Evolutionary conservation across 2,888 invertebrate genomes (phyloP).

Genomic region (Tachina lurida): DNA sequence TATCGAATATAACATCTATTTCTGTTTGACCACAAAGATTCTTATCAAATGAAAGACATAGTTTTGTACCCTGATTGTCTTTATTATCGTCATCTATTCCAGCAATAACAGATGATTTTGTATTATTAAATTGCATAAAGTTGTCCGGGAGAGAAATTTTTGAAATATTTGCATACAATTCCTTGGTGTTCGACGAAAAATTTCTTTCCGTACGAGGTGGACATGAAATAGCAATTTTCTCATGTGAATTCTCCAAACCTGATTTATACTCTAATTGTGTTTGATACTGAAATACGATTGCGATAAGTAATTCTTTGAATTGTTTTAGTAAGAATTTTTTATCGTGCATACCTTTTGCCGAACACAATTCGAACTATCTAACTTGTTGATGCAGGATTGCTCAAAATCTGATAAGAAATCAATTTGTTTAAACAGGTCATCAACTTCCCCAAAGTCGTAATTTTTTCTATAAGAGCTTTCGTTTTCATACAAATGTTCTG

Average conservation of each 20-base stretch:
- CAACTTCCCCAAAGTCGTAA: conserved; percentile 15
- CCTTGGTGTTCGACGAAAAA: background rate
- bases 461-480: background rate
- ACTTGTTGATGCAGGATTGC: background rate
- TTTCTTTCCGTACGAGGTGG: conserved; percentile 31
- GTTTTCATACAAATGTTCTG: background rate
- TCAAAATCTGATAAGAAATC: conserved; percentile 39
- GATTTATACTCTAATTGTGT: conserved; percentile 52
- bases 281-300: conserved; percentile 56
- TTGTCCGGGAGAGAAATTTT: background rate
- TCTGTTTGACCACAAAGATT: background rate
- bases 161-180: background rate
- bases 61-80: background rate
- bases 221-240: conserved; percentile 53
- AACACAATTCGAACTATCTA: background rate
- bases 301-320: background rate
- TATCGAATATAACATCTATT: conserved; percentile 30
- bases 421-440: conserved; percentile 44
- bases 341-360: conserved; percentile 39
- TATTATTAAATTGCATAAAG: background rate
- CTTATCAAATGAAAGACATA: background rate
- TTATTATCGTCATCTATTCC: background rate
- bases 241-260: background rate
- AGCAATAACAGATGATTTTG: background rate
- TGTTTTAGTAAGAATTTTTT: background rate